Conservation (phyloP, 2,888 invertebrate species). For the Ditylenchus weischeri region DNA sequence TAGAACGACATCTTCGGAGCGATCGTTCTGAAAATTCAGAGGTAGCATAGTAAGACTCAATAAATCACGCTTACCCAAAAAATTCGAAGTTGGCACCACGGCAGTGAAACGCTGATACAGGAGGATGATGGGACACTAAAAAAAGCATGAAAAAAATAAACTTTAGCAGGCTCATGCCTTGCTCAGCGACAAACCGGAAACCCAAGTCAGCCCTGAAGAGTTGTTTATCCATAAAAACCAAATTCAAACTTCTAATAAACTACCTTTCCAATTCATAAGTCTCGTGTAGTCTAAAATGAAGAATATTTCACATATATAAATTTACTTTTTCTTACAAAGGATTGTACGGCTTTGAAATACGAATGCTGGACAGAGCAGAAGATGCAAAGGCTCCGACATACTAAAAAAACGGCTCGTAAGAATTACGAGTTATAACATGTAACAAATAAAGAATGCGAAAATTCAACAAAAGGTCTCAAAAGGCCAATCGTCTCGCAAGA, state of each 20-base stretch:
- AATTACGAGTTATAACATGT: too few species aligned
- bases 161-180: constrained; percentile 13
- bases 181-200: constrained; percentile 61
- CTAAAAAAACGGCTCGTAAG: constrained; percentile 63
- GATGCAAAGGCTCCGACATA: constrained; percentile 82
- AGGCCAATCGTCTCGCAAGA: too few species aligned
- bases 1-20: constrained; percentile 92
- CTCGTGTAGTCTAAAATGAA: constrained; percentile 70
- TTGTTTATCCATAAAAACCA: too few species aligned
- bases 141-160: too few species aligned
- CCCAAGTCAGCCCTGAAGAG: constrained; percentile 47
- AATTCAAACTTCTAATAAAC: too few species aligned
- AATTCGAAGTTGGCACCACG: constrained; percentile 83
- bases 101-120: constrained; percentile 88
- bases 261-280: constrained; percentile 78
- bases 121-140: constrained; percentile 80
- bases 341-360: constrained; percentile 93
- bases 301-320: too few species aligned
- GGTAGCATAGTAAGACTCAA: too few species aligned
- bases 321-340: constrained; percentile 66
- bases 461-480: too few species aligned
- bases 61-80: constrained; percentile 71
- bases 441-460: too few species aligned
- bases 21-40: constrained; percentile 58
- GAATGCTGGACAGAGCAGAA: constrained; percentile 86